Evolutionary conservation across 2,113 vertebrate genomes (phyloP).

Genomic region (Orthonyx spaldingii): DNA sequence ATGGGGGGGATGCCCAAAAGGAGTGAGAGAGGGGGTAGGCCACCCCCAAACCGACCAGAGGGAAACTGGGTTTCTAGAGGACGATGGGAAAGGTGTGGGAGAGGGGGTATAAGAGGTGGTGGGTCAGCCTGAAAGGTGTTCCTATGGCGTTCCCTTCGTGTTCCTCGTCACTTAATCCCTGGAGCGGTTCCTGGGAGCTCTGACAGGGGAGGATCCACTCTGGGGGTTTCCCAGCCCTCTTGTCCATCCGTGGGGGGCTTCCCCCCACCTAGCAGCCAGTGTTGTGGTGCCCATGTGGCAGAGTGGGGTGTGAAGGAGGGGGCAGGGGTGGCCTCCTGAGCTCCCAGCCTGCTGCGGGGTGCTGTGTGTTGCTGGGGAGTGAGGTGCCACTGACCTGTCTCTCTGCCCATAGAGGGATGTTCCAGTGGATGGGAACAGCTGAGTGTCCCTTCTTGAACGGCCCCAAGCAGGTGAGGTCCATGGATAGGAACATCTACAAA

Average conservation of each 20-base stretch:
- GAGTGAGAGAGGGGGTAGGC: neutral
- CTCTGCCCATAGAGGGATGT: neutral
- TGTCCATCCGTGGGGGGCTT: neutral
- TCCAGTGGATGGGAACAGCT: neutral
- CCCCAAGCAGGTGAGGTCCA: neutral
- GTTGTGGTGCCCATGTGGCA: rapidly evolving
- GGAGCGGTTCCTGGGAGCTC: neutral
- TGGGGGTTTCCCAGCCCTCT: neutral
- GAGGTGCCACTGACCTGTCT: neutral
- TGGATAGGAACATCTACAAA: neutral
- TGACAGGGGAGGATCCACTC: neutral
- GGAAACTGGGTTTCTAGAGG: neutral
- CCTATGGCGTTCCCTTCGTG: neutral
- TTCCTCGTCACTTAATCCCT: neutral
- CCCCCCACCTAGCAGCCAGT: neutral
- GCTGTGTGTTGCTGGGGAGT: neutral
- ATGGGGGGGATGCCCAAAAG: neutral
- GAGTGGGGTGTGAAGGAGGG: no score
- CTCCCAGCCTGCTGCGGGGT: neutral
- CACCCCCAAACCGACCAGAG: neutral
- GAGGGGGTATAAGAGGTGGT: neutral
- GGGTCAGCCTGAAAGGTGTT: neutral
- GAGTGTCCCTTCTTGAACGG: neutral
- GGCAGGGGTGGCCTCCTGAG: neutral
- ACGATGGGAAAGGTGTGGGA: neutral